phyloP scores from a whole-genome alignment of 2,888 invertebrate species.

The Hyposoter dolosus region DNA sequence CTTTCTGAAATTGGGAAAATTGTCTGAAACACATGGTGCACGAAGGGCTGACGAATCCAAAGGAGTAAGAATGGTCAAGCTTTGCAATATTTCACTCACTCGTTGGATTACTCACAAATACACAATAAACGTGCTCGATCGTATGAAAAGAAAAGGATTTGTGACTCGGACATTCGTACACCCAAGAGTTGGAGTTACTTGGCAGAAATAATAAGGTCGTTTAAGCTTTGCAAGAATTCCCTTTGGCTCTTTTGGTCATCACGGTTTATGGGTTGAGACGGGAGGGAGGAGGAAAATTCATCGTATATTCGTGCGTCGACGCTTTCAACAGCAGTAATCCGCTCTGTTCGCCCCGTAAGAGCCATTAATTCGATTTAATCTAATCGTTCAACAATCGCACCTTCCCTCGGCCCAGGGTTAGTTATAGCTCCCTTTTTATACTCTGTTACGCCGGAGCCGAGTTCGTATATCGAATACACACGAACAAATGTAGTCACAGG shows the following conservation, averaged over 20 bases:
- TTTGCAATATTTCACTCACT: background rate
- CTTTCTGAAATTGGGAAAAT: slow-evolving; percentile 67
- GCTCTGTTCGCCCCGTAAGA: slow-evolving; percentile 66
- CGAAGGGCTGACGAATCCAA: background rate
- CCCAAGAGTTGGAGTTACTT: slow-evolving; percentile 3
- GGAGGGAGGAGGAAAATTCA: background rate
- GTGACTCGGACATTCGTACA: slow-evolving; percentile 14
- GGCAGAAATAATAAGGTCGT: slow-evolving; percentile 46
- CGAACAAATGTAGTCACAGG: slow-evolving; percentile 33
- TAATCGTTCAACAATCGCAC: slow-evolving; percentile 69
- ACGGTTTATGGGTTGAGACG: background rate
- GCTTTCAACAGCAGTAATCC: slow-evolving; percentile 68
- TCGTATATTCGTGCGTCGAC: slow-evolving; percentile 62
- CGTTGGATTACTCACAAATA: slow-evolving; percentile 24
- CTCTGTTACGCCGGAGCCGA: background rate
- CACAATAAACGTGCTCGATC: slow-evolving; percentile 11
- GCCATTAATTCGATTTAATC: slow-evolving; percentile 72
- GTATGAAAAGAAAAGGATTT: slow-evolving; percentile 42
- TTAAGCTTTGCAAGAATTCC: slow-evolving; percentile 30
- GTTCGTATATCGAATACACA: background rate
- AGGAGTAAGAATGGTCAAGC: slow-evolving; percentile 50
- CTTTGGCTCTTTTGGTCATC: slow-evolving; percentile 25
- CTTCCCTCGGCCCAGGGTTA: slow-evolving; percentile 48
- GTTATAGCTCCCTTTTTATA: slow-evolving; percentile 36
- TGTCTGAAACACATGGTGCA: slow-evolving; percentile 80